Conservation (phyloP, 92 coral and sea anemone species). For the Phenganax subtilis region DNA sequence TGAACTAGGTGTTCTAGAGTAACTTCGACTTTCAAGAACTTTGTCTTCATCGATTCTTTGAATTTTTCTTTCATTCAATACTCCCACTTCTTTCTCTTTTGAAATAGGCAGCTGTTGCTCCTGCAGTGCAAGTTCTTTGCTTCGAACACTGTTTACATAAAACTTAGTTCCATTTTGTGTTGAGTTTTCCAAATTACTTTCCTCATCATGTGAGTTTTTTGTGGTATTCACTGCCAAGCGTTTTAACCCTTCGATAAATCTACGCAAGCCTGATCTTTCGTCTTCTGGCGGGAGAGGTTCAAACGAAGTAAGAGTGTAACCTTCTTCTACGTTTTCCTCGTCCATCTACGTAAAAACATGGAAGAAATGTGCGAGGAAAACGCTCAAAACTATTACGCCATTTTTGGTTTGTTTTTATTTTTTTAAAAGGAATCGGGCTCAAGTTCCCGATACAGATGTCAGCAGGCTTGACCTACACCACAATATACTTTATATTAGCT, state of each 20-base stretch:
- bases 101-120: neutral
- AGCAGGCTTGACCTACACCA: neutral
- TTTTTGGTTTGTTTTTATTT: neutral
- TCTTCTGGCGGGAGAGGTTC: constrained; percentile 81
- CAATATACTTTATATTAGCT: neutral
- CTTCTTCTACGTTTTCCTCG: constrained; percentile 37
- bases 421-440: neutral
- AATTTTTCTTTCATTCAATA: neutral
- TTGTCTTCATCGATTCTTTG: no score
- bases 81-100: neutral
- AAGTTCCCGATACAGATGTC: neutral
- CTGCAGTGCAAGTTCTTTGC: neutral
- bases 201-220: neutral
- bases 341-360: constrained; percentile 10
- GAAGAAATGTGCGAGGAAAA: neutral
- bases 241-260: constrained; percentile 5
- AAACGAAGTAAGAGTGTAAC: constrained; percentile 75
- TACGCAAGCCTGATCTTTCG: constrained; percentile 17
- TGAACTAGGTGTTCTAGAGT: constrained; percentile 29
- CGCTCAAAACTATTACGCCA: neutral
- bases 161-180: constrained; percentile 7
- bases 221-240: neutral
- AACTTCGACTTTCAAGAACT: neutral
- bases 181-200: neutral
- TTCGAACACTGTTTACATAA: neutral